Percentiles rank a stretch among this genome's conserved stretches.
These are phyloP conservation scores for Meiosimyza decipiens DNA, from an alignment of 2,888 invertebrate species.

Conservation along the genomic window DNA sequence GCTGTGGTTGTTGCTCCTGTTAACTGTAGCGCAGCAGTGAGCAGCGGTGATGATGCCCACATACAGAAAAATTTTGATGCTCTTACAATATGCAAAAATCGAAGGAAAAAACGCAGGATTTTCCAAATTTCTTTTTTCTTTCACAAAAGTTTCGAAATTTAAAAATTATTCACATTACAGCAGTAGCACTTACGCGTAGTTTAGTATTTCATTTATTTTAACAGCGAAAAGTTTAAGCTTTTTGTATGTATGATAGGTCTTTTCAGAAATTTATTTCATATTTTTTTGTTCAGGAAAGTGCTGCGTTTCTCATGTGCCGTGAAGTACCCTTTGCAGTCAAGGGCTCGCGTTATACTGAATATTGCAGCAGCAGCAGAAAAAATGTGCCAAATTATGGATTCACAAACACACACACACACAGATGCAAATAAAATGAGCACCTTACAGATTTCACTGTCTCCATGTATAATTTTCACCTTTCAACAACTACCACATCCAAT, in stretches of 20 bases:
- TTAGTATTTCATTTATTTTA: neutral
- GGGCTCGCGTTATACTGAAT: conserved; percentile 67
- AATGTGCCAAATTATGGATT: conserved; percentile 62
- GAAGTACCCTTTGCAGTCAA: conserved; percentile 66
- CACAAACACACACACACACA: conserved; percentile 45
- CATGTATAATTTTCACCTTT: conserved; percentile 38
- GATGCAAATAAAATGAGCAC: conserved; percentile 37
- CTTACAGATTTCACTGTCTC: conserved; percentile 37
- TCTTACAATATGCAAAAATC: conserved; percentile 10
- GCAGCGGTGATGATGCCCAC: conserved; percentile 40
- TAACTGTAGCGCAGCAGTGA: conserved; percentile 31
- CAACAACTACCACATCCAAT: conserved; percentile 29
- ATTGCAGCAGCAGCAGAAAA: conserved; percentile 38
- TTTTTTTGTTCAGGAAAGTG: conserved; percentile 21
- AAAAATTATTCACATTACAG: too few species aligned
- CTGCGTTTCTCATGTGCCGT: conserved; percentile 19
- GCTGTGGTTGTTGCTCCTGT: conserved; percentile 25
- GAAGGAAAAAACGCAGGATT: neutral
- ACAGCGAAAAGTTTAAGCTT: neutral
- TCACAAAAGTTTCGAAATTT: too few species aligned
- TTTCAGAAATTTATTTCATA: conserved; percentile 24
- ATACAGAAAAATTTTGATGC: conserved; percentile 41
- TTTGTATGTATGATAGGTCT: conserved; percentile 7
- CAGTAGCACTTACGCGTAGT: too few species aligned
- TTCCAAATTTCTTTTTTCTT: too few species aligned